These are phyloP conservation scores for Saccopteryx leptura DNA, from an alignment of 2,113 vertebrate species.

Conservation along the genomic window DNA sequence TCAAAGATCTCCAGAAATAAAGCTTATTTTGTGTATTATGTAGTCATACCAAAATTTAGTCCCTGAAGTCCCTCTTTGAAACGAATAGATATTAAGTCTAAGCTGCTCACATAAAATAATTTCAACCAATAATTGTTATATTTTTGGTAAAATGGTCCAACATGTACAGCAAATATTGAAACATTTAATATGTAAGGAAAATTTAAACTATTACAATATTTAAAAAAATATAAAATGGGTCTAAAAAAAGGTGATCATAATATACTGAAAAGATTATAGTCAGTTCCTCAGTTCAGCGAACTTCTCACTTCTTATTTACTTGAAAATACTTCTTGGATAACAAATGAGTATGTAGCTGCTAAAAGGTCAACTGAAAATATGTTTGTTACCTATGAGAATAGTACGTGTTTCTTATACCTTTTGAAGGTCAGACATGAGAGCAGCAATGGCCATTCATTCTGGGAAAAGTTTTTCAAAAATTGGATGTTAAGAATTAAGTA, in stretches of 20 bases:
- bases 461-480: background rate
- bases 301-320: background rate
- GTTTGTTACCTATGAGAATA: background rate
- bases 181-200: background rate
- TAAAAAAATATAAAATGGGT: background rate
- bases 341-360: background rate
- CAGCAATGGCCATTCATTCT: background rate
- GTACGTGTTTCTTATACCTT: background rate
- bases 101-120: background rate
- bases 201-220: background rate
- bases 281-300: background rate
- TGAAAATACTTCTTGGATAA: background rate
- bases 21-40: background rate
- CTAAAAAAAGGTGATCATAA: background rate
- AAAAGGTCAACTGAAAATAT: background rate
- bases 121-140: background rate
- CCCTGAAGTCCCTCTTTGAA: background rate
- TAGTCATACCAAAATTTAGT: background rate
- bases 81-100: background rate
- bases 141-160: background rate
- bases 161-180: background rate
- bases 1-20: background rate
- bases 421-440: background rate
- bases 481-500: background rate
- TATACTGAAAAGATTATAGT: background rate